A percentile compares a stretch with the other conserved stretches of the same genome.
phyloP scores from a whole-genome alignment of 2,888 invertebrate genomes.

The Meandrusa payeni region DNA sequence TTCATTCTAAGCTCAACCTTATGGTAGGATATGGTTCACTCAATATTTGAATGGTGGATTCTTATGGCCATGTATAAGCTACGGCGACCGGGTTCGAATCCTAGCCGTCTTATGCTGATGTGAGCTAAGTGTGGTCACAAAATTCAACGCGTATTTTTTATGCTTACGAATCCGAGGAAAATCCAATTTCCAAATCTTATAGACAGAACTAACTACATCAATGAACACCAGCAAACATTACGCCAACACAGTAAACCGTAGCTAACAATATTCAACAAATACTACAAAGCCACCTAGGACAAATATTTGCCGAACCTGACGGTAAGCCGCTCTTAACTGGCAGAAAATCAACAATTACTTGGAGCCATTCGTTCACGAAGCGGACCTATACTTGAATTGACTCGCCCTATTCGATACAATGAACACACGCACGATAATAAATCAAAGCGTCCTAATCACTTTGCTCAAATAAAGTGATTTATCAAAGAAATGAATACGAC shows the following conservation, averaged over 20 bases:
- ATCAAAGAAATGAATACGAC: constrained; percentile 15
- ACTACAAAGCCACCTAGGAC: constrained; percentile 15
- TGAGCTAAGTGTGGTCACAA: too few species aligned
- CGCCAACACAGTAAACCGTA: constrained; percentile 10
- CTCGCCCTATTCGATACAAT: constrained; percentile 32
- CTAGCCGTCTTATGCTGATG: too few species aligned
- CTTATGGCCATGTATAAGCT: too few species aligned
- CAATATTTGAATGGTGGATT: too few species aligned
- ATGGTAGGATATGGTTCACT: too few species aligned
- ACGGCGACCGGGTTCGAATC: too few species aligned
- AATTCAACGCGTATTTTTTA: too few species aligned
- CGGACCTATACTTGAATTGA: constrained; percentile 30
- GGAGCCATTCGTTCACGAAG: constrained; percentile 28
- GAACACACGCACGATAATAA: constrained; percentile 24
- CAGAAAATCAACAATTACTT: constrained; percentile 36
- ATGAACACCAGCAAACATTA: constrained; percentile 9
- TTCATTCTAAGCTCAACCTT: too few species aligned
- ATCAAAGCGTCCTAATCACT: constrained; percentile 19
- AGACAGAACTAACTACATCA: too few species aligned
- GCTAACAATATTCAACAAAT: constrained; percentile 26
- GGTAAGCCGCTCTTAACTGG: constrained; percentile 26
- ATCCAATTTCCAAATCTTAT: too few species aligned
- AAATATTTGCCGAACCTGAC: constrained; percentile 28
- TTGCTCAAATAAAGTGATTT: constrained; percentile 10
- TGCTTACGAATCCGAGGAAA: too few species aligned